phyloP scores from a whole-genome alignment of 2,888 invertebrate genomes.

The Opisthograptis luteolata region DNA sequence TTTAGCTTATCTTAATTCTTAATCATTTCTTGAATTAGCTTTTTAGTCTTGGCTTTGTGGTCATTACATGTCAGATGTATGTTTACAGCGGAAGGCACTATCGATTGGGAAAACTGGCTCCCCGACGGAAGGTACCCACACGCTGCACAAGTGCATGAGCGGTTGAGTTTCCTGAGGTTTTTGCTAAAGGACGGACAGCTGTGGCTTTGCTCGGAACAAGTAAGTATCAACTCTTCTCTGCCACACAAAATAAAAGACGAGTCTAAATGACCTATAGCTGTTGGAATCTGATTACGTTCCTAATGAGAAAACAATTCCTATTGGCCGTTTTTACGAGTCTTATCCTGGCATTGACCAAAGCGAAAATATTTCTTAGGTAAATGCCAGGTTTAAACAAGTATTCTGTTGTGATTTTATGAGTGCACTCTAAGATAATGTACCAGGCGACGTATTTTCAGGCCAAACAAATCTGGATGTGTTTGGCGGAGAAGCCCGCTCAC shows the following conservation, averaged over 20 bases:
- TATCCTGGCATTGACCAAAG: conserved; percentile 2
- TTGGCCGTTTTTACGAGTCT: conserved; percentile 6
- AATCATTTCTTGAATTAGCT: too few species aligned
- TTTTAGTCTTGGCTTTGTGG: background rate
- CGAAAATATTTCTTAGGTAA: background rate
- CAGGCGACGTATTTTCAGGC: conserved; percentile 78
- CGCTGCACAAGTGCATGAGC: conserved; percentile 95
- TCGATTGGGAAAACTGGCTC: conserved; percentile 91
- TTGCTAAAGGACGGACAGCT: conserved; percentile 97
- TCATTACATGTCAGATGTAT: background rate
- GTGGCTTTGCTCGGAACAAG: conserved; percentile 97
- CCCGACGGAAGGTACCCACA: conserved; percentile 97
- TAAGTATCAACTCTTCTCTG: conserved; percentile 39
- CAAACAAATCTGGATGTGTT: conserved; percentile 97
- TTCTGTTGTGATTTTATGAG: conserved; percentile 21
- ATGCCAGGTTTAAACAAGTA: conserved; percentile 3
- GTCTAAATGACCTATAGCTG: background rate
- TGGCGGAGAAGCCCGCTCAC: conserved; percentile 97
- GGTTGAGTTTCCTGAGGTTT: conserved; percentile 96
- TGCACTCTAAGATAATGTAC: conserved; percentile 14
- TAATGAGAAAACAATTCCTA: background rate
- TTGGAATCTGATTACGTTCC: background rate
- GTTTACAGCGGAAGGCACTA: conserved; percentile 87
- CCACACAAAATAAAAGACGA: too few species aligned
- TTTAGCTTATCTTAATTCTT: too few species aligned